Base-by-base conservation (phyloP, 2,113 vertebrate species). In the Notarius lentiginosus region DNA sequence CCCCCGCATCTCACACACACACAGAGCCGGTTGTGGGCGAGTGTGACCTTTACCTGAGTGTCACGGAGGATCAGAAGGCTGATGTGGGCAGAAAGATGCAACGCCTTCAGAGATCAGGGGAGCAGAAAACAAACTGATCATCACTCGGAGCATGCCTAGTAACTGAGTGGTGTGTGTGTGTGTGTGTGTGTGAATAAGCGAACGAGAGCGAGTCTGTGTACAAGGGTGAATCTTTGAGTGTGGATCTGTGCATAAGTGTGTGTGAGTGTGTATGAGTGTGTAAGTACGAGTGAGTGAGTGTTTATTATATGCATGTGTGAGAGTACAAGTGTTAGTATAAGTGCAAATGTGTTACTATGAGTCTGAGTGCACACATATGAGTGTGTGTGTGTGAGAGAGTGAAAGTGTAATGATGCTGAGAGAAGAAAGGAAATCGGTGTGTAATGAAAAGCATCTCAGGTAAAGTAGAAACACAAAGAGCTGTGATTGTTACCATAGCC, bases 401-500 rank as follows among this genome's bases (percentile, higher is more conserved):
- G 15, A 55, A 56, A 70, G 15, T 1, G 1, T 68, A 68, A 53
- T 55, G 49, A 66, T 34, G 15, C 49, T 41, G 18, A 83, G 65
- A 70, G 49, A 83, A 66, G 34, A 22, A 27, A 66, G 11, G n/a
- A 58, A 72, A 56, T 56, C 65, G 73, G 8, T 72, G 53, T 41
- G 27, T 72, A 53, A 34, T 83, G 61, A 83, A 70, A 34, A 70
- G 34, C 17, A 70, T 68, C 49, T 83, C 30, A 68, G 49, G 22
- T 83, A 80, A 80, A 80, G 56, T 17, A 56, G n/a, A 72, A 58
- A 72, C 51, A 84, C 82, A 84, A 83, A 83, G 65, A 58, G 51
- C 82, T 81, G 65, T 82, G 85, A 81, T 68, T 79, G 85, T 68
- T 27, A 58, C 49, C 34, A 30, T 27, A 80, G 76, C 24, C 14